A percentile compares a stretch with the other conserved stretches of the same genome.
These are phyloP conservation scores for Styela clava DNA, from an alignment of 23 tunicate genomes.

Conservation along the genomic window DNA sequence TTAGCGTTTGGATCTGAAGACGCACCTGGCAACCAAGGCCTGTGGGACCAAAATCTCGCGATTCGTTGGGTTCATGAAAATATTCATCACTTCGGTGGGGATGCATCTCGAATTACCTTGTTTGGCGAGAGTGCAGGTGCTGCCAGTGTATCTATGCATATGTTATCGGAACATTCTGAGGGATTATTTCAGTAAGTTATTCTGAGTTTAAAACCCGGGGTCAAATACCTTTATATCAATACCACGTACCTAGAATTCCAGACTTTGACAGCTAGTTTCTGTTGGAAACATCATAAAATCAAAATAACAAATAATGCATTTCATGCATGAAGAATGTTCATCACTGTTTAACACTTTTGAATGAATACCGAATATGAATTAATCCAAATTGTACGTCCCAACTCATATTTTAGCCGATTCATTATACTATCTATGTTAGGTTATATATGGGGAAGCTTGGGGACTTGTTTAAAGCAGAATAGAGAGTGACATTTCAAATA, in stretches of 20 bases:
- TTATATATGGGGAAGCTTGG: no score
- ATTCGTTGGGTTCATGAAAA: constrained; percentile 80
- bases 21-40: constrained; percentile 75
- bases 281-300: background rate
- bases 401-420: no score
- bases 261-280: no score
- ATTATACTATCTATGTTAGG: no score
- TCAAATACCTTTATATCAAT: background rate
- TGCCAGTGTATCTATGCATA: constrained; percentile 58
- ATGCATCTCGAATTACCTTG: constrained; percentile 58
- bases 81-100: constrained; percentile 70
- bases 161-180: constrained; percentile 55
- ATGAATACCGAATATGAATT: no score
- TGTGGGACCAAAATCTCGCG: constrained; percentile 85
- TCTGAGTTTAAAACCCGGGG: background rate
- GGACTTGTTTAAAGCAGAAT: no score
- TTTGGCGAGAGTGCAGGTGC: constrained; percentile 95
- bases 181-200: constrained; percentile 60
- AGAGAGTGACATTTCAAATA: no score
- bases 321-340: no score
- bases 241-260: no score
- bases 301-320: no score
- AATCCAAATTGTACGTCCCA: no score
- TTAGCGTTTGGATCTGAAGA: constrained; percentile 41
- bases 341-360: no score